Conservation (phyloP, 2,888 invertebrate species). For the Erebia palarica region DNA sequence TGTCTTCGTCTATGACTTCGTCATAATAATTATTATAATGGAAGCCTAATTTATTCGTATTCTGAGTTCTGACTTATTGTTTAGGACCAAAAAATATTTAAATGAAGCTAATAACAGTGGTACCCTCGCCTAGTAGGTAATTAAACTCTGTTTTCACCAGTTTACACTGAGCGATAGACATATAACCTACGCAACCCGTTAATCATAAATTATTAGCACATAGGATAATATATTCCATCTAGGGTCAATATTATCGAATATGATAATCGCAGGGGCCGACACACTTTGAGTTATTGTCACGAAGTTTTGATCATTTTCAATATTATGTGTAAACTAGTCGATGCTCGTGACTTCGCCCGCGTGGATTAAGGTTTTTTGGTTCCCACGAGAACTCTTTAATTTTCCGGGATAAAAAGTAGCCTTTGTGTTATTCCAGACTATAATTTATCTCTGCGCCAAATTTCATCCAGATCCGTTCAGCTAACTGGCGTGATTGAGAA, state of each 20-base stretch:
- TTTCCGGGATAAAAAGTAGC: background rate
- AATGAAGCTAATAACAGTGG: too few species aligned
- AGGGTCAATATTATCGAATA: constrained; percentile 8
- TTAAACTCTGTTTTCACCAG: constrained; percentile 2
- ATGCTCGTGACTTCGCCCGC: background rate
- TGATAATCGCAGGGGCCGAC: background rate
- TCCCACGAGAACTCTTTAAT: background rate
- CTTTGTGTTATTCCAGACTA: too few species aligned
- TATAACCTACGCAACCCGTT: constrained; percentile 5
- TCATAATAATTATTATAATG: too few species aligned
- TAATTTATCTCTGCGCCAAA: too few species aligned
- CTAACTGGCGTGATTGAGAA: too few species aligned
- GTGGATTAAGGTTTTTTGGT: background rate
- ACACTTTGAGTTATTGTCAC: constrained; percentile 2
- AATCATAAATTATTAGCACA: constrained; percentile 9
- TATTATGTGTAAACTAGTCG: background rate
- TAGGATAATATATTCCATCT: constrained; percentile 4
- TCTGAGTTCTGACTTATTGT: too few species aligned
- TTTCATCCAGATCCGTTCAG: too few species aligned
- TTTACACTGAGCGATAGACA: constrained; percentile 8
- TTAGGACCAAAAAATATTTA: too few species aligned
- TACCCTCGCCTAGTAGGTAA: background rate
- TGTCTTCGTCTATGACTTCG: too few species aligned
- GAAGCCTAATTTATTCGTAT: too few species aligned
- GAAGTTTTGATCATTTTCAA: background rate